phyloP scores from a whole-genome alignment of 2,113 vertebrate species.

The Pristiophorus japonicus region DNA sequence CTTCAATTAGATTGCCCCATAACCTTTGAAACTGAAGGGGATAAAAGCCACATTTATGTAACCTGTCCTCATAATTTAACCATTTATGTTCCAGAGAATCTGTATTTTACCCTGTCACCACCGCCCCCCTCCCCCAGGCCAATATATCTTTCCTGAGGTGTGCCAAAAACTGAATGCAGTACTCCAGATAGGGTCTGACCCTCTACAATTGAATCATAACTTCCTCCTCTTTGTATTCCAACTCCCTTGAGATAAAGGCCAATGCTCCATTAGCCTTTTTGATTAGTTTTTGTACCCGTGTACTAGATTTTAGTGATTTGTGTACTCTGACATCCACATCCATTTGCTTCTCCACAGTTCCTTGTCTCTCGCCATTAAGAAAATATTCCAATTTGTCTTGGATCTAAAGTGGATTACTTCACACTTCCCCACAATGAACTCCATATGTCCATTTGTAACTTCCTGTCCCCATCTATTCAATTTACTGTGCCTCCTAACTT shows the following conservation, averaged over 20 bases:
- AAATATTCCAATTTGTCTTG: too few relatives aligned
- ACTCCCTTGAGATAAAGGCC: background rate
- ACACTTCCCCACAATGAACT: background rate
- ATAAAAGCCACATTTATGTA: background rate
- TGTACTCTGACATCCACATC: background rate
- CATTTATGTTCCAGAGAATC: background rate
- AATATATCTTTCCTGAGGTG: too few relatives aligned
- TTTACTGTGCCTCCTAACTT: background rate
- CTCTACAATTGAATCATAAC: too few relatives aligned
- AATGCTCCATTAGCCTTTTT: background rate
- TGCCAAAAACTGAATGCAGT: too few relatives aligned
- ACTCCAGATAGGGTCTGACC: too few relatives aligned
- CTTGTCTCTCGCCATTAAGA: background rate
- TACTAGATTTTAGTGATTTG: background rate
- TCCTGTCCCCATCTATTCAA: background rate
- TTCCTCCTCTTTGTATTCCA: background rate
- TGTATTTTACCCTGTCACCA: background rate
- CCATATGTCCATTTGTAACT: background rate
- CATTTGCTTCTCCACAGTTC: background rate
- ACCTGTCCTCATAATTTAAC: background rate
- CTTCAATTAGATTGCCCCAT: too few relatives aligned
- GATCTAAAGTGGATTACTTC: background rate
- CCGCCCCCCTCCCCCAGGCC: too few relatives aligned
- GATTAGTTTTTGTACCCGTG: background rate
- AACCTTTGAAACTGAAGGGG: background rate